Conservation (phyloP, 2,888 invertebrate species). For the Apeira syringaria region DNA sequence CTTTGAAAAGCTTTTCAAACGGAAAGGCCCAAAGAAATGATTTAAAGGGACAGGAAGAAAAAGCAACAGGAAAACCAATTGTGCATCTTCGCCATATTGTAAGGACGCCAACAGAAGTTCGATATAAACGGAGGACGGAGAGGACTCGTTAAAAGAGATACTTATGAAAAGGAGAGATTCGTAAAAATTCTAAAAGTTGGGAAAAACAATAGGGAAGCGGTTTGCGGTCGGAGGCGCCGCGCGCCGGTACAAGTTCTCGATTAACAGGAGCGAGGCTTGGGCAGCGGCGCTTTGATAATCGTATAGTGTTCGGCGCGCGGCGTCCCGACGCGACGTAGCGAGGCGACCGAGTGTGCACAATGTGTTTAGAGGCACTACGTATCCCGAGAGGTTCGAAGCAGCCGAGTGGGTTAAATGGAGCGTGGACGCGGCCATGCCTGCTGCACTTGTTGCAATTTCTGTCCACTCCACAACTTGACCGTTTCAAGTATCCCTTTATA, state of each 20-base stretch:
- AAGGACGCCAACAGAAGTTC: constrained; percentile 49
- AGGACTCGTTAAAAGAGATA: constrained; percentile 55
- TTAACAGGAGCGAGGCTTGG: constrained; percentile 48
- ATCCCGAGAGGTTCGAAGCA: constrained; percentile 46
- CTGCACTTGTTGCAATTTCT: constrained; percentile 79
- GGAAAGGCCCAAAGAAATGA: too few species aligned
- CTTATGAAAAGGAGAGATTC: constrained; percentile 54
- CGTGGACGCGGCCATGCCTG: constrained; percentile 63
- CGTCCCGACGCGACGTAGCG: constrained; percentile 21
- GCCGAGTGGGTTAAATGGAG: constrained; percentile 75
- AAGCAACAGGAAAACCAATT: constrained; percentile 51
- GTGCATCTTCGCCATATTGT: constrained; percentile 53
- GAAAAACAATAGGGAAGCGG: constrained; percentile 53
- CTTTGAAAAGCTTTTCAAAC: too few species aligned
- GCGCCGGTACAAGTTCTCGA: constrained; percentile 53
- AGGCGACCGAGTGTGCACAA: constrained; percentile 33
- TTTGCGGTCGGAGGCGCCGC: constrained; percentile 39
- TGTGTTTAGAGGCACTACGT: constrained; percentile 7
- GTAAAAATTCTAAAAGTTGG: constrained; percentile 48
- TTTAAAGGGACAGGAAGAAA: constrained; percentile 28
- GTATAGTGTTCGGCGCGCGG: constrained; percentile 30
- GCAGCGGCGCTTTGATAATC: constrained; percentile 30
- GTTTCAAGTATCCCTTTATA: constrained; percentile 68
- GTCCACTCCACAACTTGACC: constrained; percentile 71
- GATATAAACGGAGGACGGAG: constrained; percentile 50